Conservation (phyloP, 1,140 invertebrate genomes). For the Solenopsis fugax region DNA sequence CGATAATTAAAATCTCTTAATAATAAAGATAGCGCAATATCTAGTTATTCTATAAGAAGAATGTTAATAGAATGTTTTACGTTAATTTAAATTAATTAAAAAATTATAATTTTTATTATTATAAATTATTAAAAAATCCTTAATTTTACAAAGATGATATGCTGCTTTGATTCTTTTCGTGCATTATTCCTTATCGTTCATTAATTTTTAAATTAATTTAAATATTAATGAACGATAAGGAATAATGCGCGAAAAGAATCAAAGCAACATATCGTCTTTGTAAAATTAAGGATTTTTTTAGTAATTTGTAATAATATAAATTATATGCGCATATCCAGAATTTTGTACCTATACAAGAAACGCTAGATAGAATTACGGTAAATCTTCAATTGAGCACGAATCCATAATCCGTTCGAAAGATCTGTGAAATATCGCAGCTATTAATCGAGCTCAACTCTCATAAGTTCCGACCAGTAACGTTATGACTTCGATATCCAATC, state of each 20-base stretch:
- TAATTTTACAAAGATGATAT: not conserved
- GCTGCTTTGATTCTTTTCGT: not conserved
- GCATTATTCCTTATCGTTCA: not conserved
- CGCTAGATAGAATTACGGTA: slow-evolving; percentile 5
- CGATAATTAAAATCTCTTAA: not conserved
- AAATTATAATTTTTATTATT: not conserved
- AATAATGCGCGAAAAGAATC: not conserved
- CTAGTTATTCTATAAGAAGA: not conserved
- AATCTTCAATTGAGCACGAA: not conserved
- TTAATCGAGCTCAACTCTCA: slow-evolving; percentile 4
- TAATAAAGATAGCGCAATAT: not conserved
- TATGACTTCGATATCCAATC: not conserved
- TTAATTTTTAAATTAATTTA: slow-evolving; percentile 1
- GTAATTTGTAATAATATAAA: not conserved
- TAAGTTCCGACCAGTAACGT: not conserved
- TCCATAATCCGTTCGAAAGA: not conserved
- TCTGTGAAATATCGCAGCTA: not conserved
- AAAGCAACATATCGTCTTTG: not conserved
- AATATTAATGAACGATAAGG: not conserved
- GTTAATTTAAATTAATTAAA: not conserved
- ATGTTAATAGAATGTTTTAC: not conserved
- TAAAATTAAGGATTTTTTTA: not conserved
- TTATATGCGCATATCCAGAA: not conserved
- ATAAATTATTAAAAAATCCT: not conserved
- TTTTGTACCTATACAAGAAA: not conserved